Conservation (phyloP, 2,113 vertebrate genomes). For the Eclectus roratus region DNA sequence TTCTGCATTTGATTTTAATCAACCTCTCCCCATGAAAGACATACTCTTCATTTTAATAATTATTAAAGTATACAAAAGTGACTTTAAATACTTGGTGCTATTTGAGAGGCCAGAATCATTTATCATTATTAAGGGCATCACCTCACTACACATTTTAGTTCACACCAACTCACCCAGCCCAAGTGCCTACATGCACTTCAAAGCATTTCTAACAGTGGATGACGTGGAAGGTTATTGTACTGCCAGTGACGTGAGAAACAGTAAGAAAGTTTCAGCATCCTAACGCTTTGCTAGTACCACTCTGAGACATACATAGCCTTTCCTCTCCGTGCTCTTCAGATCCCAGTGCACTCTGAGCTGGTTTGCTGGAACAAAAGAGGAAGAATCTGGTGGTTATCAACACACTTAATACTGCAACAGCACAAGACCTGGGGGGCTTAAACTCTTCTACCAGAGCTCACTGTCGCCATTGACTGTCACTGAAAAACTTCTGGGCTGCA, state of each 20-base stretch:
- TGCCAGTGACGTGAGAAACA: neutral
- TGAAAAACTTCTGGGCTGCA: neutral
- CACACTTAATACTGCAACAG: accelerated
- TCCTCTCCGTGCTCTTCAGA: neutral
- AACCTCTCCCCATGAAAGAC: neutral
- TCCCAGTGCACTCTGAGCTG: accelerated
- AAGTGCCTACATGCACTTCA: accelerated
- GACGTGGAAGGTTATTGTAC: accelerated
- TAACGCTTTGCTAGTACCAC: neutral
- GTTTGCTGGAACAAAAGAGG: neutral
- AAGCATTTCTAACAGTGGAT: neutral
- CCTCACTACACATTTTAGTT: neutral
- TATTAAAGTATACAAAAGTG: neutral
- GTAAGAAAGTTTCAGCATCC: neutral
- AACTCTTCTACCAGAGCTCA: neutral
- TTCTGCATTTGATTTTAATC: neutral
- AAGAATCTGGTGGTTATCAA: neutral
- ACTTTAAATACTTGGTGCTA: neutral
- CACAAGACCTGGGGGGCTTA: accelerated
- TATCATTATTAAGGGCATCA: neutral
- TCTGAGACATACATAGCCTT: neutral
- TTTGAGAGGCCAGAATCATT: neutral
- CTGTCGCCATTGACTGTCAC: no score
- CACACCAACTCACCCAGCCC: accelerated
- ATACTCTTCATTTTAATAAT: neutral